Evolutionary conservation across 2,113 vertebrate genomes (phyloP), one percentile per base, ranked within the genome.

Genomic region (Setophaga petechia): DNA sequence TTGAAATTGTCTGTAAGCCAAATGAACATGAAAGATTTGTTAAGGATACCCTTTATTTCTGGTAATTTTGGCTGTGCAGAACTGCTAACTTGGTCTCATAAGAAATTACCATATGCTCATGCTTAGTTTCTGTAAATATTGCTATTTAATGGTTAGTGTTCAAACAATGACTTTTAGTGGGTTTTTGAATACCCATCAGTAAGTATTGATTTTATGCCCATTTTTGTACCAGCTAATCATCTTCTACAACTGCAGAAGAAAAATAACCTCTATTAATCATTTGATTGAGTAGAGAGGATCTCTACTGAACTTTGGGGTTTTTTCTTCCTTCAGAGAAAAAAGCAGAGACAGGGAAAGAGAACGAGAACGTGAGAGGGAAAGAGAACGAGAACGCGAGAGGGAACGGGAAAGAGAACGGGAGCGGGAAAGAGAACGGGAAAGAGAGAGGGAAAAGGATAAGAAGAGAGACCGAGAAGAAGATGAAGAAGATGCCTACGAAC

Each of bases 391-490:
- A 15, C 75, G 98, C 0, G 99, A 99, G 3, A 39, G 98, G 1
- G 99, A 99, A 12, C 39, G 98, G 54, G 98, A 98, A 49, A 61
- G 98, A 0, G 98, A 99, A 21, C 90, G 99, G 35, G 99, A 99
- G 13, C 87, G 98, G 21, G 99, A 96, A 69, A 98, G 99, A 18
- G 99, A 99, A 61, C 96, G 98, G 61, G 99, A 99, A 58, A 93
- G 99, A 16, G 99, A 99, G 61, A 89, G 98, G 93, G 99, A 99
- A 58, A 98, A 99, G 89, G 99, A 99, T 51, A 99, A 99, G 95
- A 99, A 99, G 96, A 98, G 99, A 25, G 99, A 99, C 72, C 96
- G 98, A 65, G 98, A 99, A 78, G 99, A 99, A 57, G 99, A 99
- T 96, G 99, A 99, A 74, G 99, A 99, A 96, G 99, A 99, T 89